Percentiles rank a stretch among this genome's conserved stretches.
Conservation (phyloP, 2,113 vertebrate genomes). For the Lanius ludovicianus region DNA sequence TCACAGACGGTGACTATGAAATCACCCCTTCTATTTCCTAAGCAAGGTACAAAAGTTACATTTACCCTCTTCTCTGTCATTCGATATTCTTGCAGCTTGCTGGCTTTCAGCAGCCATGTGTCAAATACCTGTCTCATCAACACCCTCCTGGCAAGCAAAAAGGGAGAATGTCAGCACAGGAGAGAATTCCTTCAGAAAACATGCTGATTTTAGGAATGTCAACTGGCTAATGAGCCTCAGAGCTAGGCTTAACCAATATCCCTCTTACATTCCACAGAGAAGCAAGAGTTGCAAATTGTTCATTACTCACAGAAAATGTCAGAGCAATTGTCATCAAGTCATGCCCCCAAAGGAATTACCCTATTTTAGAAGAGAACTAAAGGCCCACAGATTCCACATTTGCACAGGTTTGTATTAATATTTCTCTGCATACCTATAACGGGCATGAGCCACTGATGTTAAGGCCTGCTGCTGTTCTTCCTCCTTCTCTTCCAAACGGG, state of each 20-base stretch:
- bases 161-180: background rate
- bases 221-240: background rate
- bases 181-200: background rate
- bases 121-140: slow-evolving; percentile 75
- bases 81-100: slow-evolving; percentile 71
- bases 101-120: slow-evolving; percentile 74
- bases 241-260: background rate
- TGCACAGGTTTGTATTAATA: background rate
- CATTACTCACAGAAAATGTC: background rate
- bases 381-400: background rate
- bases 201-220: background rate
- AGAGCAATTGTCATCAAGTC: background rate
- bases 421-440: slow-evolving; percentile 73
- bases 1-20: background rate
- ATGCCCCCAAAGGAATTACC: background rate
- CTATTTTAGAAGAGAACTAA: background rate
- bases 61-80: slow-evolving; percentile 80
- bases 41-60: background rate
- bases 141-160: slow-evolving; percentile 52
- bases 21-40: background rate
- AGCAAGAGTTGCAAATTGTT: background rate
- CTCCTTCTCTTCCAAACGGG: slow-evolving; percentile 78
- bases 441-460: slow-evolving; percentile 55
- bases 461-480: slow-evolving; percentile 68
- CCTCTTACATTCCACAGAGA: background rate